Evolutionary conservation across 1,140 invertebrate genomes (phyloP).

Genomic region (Sipha flava): DNA sequence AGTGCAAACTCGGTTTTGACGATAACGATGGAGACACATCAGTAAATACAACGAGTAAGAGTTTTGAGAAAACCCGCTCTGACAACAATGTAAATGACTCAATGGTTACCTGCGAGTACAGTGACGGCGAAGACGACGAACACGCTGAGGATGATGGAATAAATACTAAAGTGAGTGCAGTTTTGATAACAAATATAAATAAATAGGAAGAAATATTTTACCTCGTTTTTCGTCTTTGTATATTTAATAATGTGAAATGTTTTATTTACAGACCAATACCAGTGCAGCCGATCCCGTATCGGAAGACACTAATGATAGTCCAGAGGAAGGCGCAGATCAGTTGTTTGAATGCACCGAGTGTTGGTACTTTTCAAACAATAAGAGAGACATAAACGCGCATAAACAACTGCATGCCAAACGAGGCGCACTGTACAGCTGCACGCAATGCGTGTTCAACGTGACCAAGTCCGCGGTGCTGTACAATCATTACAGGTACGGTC

Average conservation of each 20-base stretch:
- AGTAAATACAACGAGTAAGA: background rate
- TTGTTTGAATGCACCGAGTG: background rate
- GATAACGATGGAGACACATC: background rate
- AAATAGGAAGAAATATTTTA: too few relatives aligned
- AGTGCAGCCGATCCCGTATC: too few relatives aligned
- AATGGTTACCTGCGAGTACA: background rate
- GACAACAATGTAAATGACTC: background rate
- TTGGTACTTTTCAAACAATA: background rate
- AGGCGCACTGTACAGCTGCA: conserved; percentile 66
- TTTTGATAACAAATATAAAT: too few relatives aligned
- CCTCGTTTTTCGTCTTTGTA: too few relatives aligned
- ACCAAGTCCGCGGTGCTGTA: conserved; percentile 66
- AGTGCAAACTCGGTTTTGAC: background rate
- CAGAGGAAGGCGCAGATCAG: too few relatives aligned
- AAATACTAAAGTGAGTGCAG: too few relatives aligned
- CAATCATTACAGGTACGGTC: conserved; percentile 51
- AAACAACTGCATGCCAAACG: conserved; percentile 72
- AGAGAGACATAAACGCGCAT: conserved; percentile 45
- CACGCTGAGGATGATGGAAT: background rate
- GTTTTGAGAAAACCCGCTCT: background rate
- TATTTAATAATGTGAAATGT: too few relatives aligned
- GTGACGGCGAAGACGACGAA: background rate
- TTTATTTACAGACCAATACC: too few relatives aligned
- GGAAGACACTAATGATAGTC: too few relatives aligned
- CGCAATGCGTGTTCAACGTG: conserved; percentile 71